Percentiles rank a stretch among this genome's conserved stretches.
Evolutionary conservation across 2,797 vertebrate species (phyloP).

Genomic region (Gymnoscopelus braueri): DNA sequence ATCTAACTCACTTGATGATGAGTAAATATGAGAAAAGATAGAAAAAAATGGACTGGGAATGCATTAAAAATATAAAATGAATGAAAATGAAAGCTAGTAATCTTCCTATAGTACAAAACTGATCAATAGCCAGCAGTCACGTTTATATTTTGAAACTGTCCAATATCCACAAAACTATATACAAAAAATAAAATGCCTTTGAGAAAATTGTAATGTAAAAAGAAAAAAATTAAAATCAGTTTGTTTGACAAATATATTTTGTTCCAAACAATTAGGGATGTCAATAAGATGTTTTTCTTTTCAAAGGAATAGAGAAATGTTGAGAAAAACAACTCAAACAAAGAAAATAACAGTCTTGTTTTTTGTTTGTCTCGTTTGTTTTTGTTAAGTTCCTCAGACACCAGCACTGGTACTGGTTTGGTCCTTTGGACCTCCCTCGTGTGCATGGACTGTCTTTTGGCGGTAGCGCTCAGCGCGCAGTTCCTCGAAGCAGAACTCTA

Average conservation of each 20-base stretch:
- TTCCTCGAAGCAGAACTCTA: conserved; percentile 96
- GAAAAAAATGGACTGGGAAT: neutral
- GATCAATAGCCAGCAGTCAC: neutral
- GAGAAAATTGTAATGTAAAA: too few relatives aligned
- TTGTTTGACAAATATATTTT: too few relatives aligned
- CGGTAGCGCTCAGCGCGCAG: conserved; percentile 90
- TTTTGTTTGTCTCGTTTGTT: neutral
- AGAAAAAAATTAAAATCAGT: too few relatives aligned
- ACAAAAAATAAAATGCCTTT: too few relatives aligned
- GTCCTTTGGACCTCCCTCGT: conserved; percentile 15
- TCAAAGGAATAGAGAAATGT: neutral
- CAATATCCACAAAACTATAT: neutral
- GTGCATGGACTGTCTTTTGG: conserved; percentile 80
- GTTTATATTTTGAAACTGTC: too few relatives aligned
- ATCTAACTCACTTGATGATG: conserved; percentile 3
- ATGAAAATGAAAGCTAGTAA: neutral
- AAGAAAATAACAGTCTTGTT: conserved; percentile 11
- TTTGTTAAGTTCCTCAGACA: conserved; percentile 5
- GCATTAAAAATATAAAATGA: neutral
- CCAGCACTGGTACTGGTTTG: neutral
- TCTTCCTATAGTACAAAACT: conserved; percentile 2
- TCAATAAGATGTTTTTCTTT: too few relatives aligned
- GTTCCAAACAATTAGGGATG: too few relatives aligned
- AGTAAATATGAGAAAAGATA: conserved; percentile 15
- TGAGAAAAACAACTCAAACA: conserved; percentile 5